A percentile compares a stretch with the other conserved stretches of the same genome.
Evolutionary conservation across 2,888 invertebrate species (phyloP).

Genomic region (Amiota mariae): DNA sequence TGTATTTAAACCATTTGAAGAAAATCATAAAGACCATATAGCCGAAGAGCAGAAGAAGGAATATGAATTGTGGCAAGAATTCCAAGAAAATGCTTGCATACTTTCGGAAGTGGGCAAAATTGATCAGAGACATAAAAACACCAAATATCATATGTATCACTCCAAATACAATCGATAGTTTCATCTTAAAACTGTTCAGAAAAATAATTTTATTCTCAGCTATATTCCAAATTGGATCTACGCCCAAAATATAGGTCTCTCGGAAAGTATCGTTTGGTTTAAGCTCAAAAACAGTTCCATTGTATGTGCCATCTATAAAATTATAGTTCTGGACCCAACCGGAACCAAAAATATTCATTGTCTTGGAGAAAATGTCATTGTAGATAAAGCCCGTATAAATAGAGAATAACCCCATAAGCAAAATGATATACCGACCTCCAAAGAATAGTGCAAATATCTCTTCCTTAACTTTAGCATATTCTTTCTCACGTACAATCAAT

Average conservation of each 20-base stretch:
- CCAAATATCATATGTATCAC: slow-evolving; percentile 96
- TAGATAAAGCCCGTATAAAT: slow-evolving; percentile 99
- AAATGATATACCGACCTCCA: slow-evolving; percentile 96
- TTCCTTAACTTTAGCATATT: slow-evolving; percentile 79
- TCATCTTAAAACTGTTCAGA: slow-evolving; percentile 97
- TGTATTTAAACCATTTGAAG: slow-evolving; percentile 88
- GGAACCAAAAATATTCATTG: slow-evolving; percentile 94
- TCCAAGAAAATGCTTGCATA: slow-evolving; percentile 83
- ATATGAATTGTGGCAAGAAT: slow-evolving; percentile 93
- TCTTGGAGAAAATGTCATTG: slow-evolving; percentile 97
- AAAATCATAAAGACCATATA: slow-evolving; percentile 95
- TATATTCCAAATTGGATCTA: slow-evolving; percentile 86
- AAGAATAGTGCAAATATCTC: slow-evolving; percentile 99
- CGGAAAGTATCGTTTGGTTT: slow-evolving; percentile 74
- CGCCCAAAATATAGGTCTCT: slow-evolving; percentile 84
- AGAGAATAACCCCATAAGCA: slow-evolving; percentile 97
- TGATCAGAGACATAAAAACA: slow-evolving; percentile 86
- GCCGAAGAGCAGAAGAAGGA: slow-evolving; percentile 88
- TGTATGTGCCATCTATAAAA: slow-evolving; percentile 52
- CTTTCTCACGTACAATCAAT: slow-evolving; percentile 87
- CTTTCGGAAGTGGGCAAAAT: slow-evolving; percentile 82
- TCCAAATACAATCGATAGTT: slow-evolving; percentile 93
- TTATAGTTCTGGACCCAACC: slow-evolving; percentile 82
- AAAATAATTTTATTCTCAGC: slow-evolving; percentile 94
- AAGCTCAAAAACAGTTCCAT: slow-evolving; percentile 48